Percentiles rank a stretch among this genome's conserved stretches.
phyloP scores from a whole-genome alignment of 2,113 vertebrate species.

The Rhineura floridana region DNA sequence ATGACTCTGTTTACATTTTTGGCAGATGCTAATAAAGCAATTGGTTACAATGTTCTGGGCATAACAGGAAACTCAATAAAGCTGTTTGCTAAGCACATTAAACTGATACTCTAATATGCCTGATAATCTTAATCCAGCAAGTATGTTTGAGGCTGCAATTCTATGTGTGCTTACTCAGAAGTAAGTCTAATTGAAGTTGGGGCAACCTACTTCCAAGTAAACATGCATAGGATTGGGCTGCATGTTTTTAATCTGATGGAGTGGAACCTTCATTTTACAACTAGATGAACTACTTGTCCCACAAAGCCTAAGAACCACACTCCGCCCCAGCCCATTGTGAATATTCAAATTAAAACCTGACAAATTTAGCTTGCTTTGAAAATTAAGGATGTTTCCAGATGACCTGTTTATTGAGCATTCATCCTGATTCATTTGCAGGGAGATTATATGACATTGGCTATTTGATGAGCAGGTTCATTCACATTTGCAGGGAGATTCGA shows the following conservation, averaged over 20 bases:
- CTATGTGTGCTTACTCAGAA: background rate
- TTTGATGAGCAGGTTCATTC: too few species aligned
- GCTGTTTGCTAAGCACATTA: conserved; percentile 39
- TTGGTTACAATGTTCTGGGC: conserved; percentile 48
- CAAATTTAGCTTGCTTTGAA: background rate
- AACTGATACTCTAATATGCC: background rate
- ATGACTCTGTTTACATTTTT: conserved; percentile 56
- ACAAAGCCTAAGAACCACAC: background rate
- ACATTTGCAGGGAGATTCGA: too few species aligned
- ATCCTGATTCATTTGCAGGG: too few species aligned
- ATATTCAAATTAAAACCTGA: background rate
- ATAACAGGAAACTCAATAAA: conserved; percentile 39
- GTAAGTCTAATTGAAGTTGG: background rate
- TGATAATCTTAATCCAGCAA: fast-evolving
- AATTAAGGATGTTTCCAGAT: background rate
- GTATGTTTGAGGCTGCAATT: background rate
- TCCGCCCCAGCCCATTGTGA: background rate
- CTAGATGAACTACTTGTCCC: too few species aligned
- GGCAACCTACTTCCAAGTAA: background rate
- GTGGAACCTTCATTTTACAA: background rate
- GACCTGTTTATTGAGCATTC: background rate
- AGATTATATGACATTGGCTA: too few species aligned
- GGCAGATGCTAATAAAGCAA: conserved; percentile 59
- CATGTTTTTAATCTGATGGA: fast-evolving
- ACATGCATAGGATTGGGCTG: background rate